Conservation (phyloP, 1,140 invertebrate genomes). For the Brachionus manjavacas region DNA sequence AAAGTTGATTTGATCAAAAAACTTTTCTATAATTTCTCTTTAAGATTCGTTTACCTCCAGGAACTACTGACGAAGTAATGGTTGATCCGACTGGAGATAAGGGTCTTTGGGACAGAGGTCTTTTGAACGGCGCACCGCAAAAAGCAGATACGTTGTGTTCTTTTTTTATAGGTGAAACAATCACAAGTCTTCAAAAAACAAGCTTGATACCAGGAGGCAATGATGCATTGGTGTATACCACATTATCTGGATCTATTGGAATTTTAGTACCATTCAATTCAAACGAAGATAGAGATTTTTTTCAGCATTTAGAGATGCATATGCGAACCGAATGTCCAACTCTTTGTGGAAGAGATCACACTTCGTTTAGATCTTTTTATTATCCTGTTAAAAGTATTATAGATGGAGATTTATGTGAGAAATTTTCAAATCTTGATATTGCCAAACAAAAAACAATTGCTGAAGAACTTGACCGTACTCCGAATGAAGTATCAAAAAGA, state of each 20-base stretch:
- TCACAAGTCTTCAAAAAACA: conserved; percentile 69
- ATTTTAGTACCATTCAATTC: conserved; percentile 95
- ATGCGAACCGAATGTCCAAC: conserved; percentile 94
- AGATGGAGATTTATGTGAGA: conserved; percentile 97
- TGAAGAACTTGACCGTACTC: conserved; percentile 83
- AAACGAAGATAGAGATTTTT: conserved; percentile 68
- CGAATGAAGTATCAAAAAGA: conserved; percentile 81
- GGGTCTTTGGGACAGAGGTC: conserved; percentile 92
- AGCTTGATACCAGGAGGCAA: conserved; percentile 93
- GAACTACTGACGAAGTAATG: conserved; percentile 61
- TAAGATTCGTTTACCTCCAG: conserved; percentile 8
- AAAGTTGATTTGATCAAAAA: conserved; percentile 46
- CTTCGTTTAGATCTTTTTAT: conserved; percentile 93
- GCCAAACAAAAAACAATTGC: conserved; percentile 90
- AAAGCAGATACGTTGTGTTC: conserved; percentile 82
- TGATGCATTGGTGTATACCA: conserved; percentile 91
- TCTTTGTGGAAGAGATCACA: conserved; percentile 90
- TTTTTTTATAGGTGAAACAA: conserved; percentile 92
- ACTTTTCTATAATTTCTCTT: neutral
- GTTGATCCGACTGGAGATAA: conserved; percentile 95
- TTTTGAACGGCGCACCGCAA: conserved; percentile 92
- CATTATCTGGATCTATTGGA: conserved; percentile 85
- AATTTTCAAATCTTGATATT: conserved; percentile 91
- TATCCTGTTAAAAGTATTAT: conserved; percentile 97
- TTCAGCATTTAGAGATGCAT: conserved; percentile 99